These are phyloP conservation scores for Neoascia interrupta DNA, from an alignment of 2,888 invertebrate genomes.

Conservation along the genomic window DNA sequence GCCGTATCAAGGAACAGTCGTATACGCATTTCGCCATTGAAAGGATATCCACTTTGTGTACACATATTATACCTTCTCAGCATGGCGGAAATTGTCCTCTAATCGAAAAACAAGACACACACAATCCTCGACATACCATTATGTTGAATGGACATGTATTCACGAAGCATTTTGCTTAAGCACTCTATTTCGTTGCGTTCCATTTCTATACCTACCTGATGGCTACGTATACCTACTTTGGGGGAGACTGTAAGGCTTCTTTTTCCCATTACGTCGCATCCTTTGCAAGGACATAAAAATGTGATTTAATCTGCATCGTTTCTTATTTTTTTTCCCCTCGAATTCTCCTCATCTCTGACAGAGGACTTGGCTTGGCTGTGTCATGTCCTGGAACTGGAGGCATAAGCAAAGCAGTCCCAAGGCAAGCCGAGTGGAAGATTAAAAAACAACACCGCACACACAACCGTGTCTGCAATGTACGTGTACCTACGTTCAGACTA, in stretches of 20 bases:
- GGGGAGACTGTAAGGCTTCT: slow-evolving; percentile 23
- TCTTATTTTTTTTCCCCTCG: slow-evolving; percentile 16
- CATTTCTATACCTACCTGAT: neutral
- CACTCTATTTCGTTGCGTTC: neutral
- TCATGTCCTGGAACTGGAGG: slow-evolving; percentile 13
- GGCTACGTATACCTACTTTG: slow-evolving; percentile 1
- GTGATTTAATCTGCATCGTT: slow-evolving; percentile 64
- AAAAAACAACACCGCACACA: slow-evolving; percentile 43
- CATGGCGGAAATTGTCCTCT: slow-evolving; percentile 43
- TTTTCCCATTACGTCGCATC: slow-evolving; percentile 61
- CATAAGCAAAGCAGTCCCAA: slow-evolving; percentile 17
- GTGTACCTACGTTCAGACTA: slow-evolving; percentile 26
- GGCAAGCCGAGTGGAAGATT: slow-evolving; percentile 38
- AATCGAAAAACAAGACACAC: slow-evolving; percentile 53
- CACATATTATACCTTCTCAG: slow-evolving; percentile 4
- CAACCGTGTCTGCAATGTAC: slow-evolving; percentile 14
- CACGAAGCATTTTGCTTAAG: slow-evolving; percentile 45
- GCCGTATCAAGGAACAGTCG: slow-evolving; percentile 15
- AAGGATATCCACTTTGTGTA: slow-evolving; percentile 11
- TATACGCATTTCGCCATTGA: slow-evolving; percentile 51
- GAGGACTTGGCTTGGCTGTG: neutral
- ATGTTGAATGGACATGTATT: slow-evolving; percentile 54
- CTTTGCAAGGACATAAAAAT: slow-evolving; percentile 58
- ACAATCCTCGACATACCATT: slow-evolving; percentile 13
- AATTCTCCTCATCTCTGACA: slow-evolving; percentile 12